These are phyloP conservation scores for Petaurus breviceps DNA, from an alignment of 2,113 vertebrate genomes.

Conservation along the genomic window DNA sequence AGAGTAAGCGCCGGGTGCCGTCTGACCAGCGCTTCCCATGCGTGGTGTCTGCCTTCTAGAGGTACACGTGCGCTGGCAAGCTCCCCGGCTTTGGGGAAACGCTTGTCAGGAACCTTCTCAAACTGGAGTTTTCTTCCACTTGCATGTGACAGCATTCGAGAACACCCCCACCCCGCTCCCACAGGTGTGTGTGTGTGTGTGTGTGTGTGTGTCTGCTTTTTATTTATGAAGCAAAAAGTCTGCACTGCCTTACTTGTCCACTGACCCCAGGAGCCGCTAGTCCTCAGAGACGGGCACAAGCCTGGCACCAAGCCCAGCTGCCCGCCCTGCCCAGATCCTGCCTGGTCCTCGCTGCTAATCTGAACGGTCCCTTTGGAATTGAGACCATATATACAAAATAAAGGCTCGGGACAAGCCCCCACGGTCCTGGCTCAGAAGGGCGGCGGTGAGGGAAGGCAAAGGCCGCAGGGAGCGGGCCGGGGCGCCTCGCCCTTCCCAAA, in stretches of 20 bases:
- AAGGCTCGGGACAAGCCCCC: conserved; percentile 83
- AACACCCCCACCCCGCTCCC: not conserved
- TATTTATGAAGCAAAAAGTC: conserved; percentile 65
- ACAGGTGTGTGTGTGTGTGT: conserved; percentile 1
- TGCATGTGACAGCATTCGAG: conserved; percentile 80
- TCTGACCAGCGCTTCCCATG: conserved; percentile 45
- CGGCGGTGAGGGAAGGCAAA: accelerated
- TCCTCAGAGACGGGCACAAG: conserved; percentile 85
- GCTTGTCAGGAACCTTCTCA: conserved; percentile 76
- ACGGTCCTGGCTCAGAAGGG: not conserved
- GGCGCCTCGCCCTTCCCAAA: too few relatives aligned
- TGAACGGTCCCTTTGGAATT: conserved; percentile 80
- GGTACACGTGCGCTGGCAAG: conserved; percentile 74
- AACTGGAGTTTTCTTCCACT: conserved; percentile 87
- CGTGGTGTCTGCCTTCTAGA: conserved; percentile 46
- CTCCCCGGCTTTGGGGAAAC: conserved; percentile 80
- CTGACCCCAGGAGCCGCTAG: conserved; percentile 84
- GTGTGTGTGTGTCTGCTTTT: too few relatives aligned
- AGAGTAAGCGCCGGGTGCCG: conserved; percentile 86
- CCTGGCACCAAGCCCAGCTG: conserved; percentile 90
- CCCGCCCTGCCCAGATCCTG: conserved; percentile 68
- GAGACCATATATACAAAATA: conserved; percentile 81
- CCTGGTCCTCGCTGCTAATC: conserved; percentile 85
- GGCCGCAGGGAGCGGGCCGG: too few relatives aligned
- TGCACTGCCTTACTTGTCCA: conserved; percentile 90